Evolutionary conservation across 2,888 invertebrate species (phyloP).

Genomic region (Camptogramma bilineatum): DNA sequence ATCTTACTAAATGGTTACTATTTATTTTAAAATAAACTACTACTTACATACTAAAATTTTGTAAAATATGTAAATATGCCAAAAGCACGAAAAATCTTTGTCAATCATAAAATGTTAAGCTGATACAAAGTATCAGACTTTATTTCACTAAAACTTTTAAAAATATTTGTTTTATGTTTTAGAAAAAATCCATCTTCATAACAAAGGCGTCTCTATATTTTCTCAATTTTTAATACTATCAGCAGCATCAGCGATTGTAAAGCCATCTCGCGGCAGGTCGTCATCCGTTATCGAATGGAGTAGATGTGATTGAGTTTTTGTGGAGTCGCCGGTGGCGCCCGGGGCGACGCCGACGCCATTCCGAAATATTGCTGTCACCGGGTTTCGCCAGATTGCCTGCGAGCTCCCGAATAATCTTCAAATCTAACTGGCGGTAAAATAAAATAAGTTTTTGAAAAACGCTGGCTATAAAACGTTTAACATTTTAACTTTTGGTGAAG

Average conservation of each 20-base stretch:
- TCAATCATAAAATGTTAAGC: neutral
- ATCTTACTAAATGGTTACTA: too few relatives aligned
- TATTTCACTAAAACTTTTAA: too few relatives aligned
- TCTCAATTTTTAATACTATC: constrained; percentile 15
- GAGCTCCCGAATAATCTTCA: constrained; percentile 65
- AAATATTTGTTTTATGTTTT: neutral
- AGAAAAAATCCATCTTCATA: neutral
- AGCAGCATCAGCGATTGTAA: constrained; percentile 26
- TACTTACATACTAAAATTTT: too few relatives aligned
- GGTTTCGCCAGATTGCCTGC: constrained; percentile 63
- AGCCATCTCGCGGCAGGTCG: constrained; percentile 24
- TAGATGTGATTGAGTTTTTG: constrained; percentile 66
- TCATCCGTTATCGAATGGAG: constrained; percentile 37
- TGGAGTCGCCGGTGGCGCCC: constrained; percentile 59
- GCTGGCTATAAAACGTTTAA: constrained; percentile 29
- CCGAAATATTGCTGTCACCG: constrained; percentile 69
- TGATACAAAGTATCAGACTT: too few relatives aligned
- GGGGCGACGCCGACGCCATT: constrained; percentile 48
- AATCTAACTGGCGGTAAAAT: constrained; percentile 75
- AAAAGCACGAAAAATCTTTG: neutral
- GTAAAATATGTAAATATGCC: too few relatives aligned
- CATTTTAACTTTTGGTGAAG: constrained; percentile 16
- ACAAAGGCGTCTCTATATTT: neutral
- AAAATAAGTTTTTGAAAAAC: constrained; percentile 56
- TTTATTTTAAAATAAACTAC: too few relatives aligned